phyloP scores from a whole-genome alignment of 2,888 invertebrate genomes.

The Morinoia aosen region DNA sequence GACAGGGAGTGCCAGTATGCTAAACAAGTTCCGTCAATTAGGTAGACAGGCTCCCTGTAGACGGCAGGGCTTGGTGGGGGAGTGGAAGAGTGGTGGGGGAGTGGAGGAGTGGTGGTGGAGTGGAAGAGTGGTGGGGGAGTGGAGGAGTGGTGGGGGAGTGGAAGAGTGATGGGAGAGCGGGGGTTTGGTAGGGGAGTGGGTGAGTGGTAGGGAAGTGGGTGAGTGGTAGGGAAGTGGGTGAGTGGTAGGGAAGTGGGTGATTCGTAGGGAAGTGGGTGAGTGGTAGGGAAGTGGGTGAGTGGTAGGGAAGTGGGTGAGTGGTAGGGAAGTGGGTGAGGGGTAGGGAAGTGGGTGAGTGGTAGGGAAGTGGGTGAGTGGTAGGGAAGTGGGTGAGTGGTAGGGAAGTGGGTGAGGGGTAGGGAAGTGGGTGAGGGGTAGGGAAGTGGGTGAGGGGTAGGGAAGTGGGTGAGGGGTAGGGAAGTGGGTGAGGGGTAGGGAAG shows the following conservation, averaged over 20 bases:
- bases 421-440: background rate
- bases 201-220: background rate
- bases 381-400: background rate
- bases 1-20: background rate
- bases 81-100: background rate
- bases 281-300: too few species aligned
- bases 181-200: background rate
- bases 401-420: background rate
- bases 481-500: background rate
- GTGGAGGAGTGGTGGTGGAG: background rate
- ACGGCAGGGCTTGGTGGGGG: background rate
- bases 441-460: too few species aligned
- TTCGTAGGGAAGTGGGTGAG: background rate
- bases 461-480: too few species aligned
- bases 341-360: background rate
- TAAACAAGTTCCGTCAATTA: conserved; percentile 29
- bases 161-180: background rate
- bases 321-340: background rate
- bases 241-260: background rate
- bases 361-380: background rate
- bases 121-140: background rate
- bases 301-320: background rate
- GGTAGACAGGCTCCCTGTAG: background rate
- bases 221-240: background rate
- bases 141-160: too few species aligned